phyloP scores from a whole-genome alignment of 2,797 vertebrate species.

The Argya squamiceps region DNA sequence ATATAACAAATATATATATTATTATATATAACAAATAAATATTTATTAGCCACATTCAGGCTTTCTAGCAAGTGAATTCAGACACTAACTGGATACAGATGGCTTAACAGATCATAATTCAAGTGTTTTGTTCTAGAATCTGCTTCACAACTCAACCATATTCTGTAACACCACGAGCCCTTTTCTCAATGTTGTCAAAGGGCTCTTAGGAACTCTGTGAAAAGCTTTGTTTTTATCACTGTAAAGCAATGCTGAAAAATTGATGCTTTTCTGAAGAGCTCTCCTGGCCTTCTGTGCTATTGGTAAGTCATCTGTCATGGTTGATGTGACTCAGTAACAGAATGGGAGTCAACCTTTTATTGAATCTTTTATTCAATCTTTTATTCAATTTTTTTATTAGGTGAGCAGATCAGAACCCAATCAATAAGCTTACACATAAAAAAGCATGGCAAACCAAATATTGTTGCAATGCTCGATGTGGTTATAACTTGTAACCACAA shows the following conservation, averaged over 20 bases:
- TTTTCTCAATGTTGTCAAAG: background rate
- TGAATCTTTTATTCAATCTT: slow-evolving; percentile 47
- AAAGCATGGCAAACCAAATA: slow-evolving; percentile 67
- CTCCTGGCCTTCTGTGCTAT: slow-evolving; percentile 37
- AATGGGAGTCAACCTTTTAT: slow-evolving; percentile 67
- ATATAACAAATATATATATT: background rate
- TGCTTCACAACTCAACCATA: background rate
- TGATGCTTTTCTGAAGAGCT: slow-evolving; percentile 29
- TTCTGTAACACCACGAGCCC: background rate
- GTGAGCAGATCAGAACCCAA: slow-evolving; percentile 76
- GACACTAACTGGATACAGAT: background rate
- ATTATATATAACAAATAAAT: background rate
- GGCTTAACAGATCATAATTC: background rate
- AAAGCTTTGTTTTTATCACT: background rate
- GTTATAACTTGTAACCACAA: background rate
- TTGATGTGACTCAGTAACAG: slow-evolving; percentile 77
- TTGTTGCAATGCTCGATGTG: slow-evolving; percentile 55
- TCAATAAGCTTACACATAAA: slow-evolving; percentile 45
- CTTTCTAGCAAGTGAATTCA: background rate
- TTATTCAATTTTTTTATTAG: background rate
- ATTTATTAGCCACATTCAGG: background rate
- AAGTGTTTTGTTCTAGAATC: background rate
- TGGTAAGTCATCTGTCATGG: slow-evolving; percentile 52
- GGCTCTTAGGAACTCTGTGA: background rate
- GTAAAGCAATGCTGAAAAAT: background rate